Evolutionary conservation across 92 coral and sea anemone species (phyloP).

Genomic region (Epizoanthus ramosus): DNA sequence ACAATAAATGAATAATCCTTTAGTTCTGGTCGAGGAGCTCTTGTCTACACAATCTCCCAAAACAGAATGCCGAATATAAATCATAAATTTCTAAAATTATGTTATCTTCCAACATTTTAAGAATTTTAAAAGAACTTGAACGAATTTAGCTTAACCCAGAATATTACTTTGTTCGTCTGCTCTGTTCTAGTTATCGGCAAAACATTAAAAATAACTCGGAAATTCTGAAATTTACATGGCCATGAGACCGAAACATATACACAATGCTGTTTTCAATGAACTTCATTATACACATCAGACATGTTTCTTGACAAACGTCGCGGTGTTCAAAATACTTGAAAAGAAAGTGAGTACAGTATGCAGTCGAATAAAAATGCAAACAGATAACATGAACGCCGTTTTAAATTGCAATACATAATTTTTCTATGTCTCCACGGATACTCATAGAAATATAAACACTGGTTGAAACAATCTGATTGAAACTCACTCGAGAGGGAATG

Average conservation of each 20-base stretch:
- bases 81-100: neutral
- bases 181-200: too few relatives aligned
- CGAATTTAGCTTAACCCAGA: too few relatives aligned
- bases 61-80: neutral
- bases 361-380: neutral
- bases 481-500: conserved; percentile 39
- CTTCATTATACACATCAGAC: too few relatives aligned
- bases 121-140: too few relatives aligned
- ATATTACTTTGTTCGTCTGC: too few relatives aligned
- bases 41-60: neutral
- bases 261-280: too few relatives aligned
- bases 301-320: neutral
- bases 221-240: too few relatives aligned
- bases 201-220: too few relatives aligned
- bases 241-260: too few relatives aligned
- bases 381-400: neutral
- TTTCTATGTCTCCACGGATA: neutral
- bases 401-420: conserved; percentile 1
- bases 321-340: neutral
- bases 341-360: neutral
- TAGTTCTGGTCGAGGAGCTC: conserved; percentile 15
- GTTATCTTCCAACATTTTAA: neutral
- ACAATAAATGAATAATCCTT: neutral
- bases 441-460: neutral
- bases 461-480: neutral